Evolutionary conservation across 2,797 vertebrate genomes (phyloP), one percentile per base, ranked within the genome.

Genomic region (Parauchenoglanis punctatus): DNA sequence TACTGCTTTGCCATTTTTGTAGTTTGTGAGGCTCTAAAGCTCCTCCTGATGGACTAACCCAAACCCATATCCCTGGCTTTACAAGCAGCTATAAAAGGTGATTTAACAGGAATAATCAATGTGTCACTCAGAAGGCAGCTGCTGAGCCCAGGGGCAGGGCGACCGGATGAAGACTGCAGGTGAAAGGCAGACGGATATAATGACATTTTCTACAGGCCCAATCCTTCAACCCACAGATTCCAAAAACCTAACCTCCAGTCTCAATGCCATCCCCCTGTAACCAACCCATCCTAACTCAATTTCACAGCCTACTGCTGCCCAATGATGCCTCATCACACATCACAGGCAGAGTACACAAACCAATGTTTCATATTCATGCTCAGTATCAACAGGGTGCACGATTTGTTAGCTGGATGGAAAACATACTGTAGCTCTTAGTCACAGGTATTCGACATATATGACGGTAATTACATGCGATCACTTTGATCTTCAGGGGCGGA

Each of bases 21-120:
- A 58, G 28, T 87, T 58, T 72, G 73, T 31, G 54, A 80, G 59
- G 49, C 86, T 40, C 85, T 40, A 35, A 84, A 46, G 67, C 77
- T 84, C 81, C 72, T 82, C 73, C 75, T 72, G 77, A 89, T 88
- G 83, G 77, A 85, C 89, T 81, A 75, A 83, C 40, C 81, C 67
- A 83, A 89, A 87, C 85, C 90, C 78, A 88, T 87, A 86, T 86
- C 76, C 86, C 68, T 52, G 76, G 83, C 81, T 90, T 91, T 88
- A 88, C 87, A 86, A 90, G 82, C 87, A 83, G 72, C 59, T 86
- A 87, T 89, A 87, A 89, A 88, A 88, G 83, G 85, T 88, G 86
- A 91, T 90, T 91, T 89, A 89, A 81, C 86, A 84, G 85, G 84
- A 88, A 88, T 90, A 91, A 92, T 92, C 92, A 91, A 90, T 89